phyloP scores from a whole-genome alignment of 2,113 vertebrate species.

The Xiphias gladius region DNA sequence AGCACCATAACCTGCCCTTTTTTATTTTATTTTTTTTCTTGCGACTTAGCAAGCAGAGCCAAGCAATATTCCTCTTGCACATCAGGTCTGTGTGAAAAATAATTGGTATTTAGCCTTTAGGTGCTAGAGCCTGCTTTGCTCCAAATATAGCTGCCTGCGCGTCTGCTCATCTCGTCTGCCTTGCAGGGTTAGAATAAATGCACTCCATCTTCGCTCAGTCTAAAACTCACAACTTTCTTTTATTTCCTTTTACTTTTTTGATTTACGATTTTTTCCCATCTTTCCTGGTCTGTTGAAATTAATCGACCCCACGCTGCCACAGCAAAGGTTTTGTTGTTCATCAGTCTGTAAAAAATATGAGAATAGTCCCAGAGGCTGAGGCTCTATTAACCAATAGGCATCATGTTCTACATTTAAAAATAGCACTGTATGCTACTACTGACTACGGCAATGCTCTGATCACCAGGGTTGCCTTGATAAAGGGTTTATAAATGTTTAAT shows the following conservation, averaged over 20 bases:
- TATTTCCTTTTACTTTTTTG: constrained; percentile 47
- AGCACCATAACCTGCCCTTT: constrained; percentile 49
- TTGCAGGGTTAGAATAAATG: constrained; percentile 64
- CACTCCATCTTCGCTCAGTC: constrained; percentile 49
- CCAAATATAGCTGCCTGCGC: constrained; percentile 69
- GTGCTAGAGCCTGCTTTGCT: constrained; percentile 63
- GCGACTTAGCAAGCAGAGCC: constrained; percentile 52
- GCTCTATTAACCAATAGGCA: constrained; percentile 58
- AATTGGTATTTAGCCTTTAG: constrained; percentile 79
- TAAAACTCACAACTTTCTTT: constrained; percentile 51
- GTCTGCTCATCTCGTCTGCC: constrained; percentile 70
- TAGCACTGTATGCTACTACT: constrained; percentile 41
- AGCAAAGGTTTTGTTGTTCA: constrained; percentile 45
- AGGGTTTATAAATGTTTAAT: constrained; percentile 76
- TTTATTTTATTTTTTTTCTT: not conserved
- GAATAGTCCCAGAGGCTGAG: constrained; percentile 41
- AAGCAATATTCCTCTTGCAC: constrained; percentile 60
- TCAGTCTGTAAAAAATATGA: constrained; percentile 53
- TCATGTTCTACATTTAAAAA: constrained; percentile 65
- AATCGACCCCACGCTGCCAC: constrained; percentile 13
- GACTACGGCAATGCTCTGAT: constrained; percentile 51
- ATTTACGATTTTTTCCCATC: constrained; percentile 33
- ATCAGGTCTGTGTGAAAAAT: constrained; percentile 68
- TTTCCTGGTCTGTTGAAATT: constrained; percentile 39
- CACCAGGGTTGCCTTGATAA: constrained; percentile 66